phyloP scores from a whole-genome alignment of 2,888 invertebrate species.

The Limnephilus auricula region DNA sequence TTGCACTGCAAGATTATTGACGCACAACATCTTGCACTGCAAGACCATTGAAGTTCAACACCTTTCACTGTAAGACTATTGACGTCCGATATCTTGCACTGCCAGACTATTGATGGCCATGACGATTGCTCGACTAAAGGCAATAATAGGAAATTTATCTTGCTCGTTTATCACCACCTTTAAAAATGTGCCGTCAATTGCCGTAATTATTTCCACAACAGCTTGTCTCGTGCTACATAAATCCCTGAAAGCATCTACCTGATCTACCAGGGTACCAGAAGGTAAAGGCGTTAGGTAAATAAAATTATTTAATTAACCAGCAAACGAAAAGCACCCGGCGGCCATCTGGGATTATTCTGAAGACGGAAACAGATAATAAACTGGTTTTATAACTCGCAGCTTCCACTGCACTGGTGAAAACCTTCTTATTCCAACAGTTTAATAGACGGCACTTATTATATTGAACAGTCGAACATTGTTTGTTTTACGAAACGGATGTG shows the following conservation, averaged over 20 bases:
- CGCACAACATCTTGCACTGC: too few species aligned
- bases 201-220: too few species aligned
- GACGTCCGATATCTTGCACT: too few species aligned
- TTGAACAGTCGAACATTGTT: background rate
- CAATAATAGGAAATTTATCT: too few species aligned
- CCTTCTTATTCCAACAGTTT: background rate
- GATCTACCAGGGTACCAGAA: background rate
- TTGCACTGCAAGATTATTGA: too few species aligned
- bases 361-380: slow-evolving; percentile 7
- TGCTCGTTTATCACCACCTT: too few species aligned
- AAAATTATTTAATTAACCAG: slow-evolving; percentile 11
- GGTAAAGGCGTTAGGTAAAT: slow-evolving; percentile 25
- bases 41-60: too few species aligned
- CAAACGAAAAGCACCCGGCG: background rate
- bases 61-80: too few species aligned
- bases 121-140: too few species aligned
- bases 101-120: too few species aligned
- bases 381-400: background rate
- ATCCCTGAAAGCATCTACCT: background rate
- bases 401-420: background rate
- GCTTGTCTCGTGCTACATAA: background rate
- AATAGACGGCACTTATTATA: background rate
- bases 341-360: slow-evolving; percentile 29
- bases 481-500: background rate
- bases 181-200: too few species aligned